These are phyloP conservation scores for Cabera pusaria DNA, from an alignment of 2,888 invertebrate species.

Conservation along the genomic window DNA sequence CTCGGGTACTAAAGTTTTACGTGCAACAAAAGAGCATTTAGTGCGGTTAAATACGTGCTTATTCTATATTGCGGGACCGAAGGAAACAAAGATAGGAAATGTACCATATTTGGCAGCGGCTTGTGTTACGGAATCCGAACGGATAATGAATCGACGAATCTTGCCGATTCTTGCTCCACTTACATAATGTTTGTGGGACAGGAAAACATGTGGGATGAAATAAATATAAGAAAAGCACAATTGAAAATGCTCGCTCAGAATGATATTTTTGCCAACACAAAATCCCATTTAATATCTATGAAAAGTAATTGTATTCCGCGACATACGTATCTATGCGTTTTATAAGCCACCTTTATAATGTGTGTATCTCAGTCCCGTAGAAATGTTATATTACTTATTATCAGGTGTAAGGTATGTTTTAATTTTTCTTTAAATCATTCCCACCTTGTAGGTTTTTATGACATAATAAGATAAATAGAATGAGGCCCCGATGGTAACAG, in stretches of 20 bases:
- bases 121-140: conserved; percentile 42
- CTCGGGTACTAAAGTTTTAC: conserved; percentile 18
- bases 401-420: no score
- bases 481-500: no score
- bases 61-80: conserved; percentile 17
- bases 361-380: no score
- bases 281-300: no score
- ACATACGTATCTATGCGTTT: no score
- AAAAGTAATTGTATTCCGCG: no score
- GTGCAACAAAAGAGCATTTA: conserved; percentile 23
- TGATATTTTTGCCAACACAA: no score
- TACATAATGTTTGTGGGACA: conserved; percentile 53
- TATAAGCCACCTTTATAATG: no score
- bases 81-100: conserved; percentile 28
- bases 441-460: no score
- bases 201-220: conserved; percentile 7
- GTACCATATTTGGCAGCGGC: conserved; percentile 29
- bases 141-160: conserved; percentile 66
- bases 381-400: no score
- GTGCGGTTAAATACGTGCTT: conserved; percentile 22
- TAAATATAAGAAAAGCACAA: conserved; percentile 14
- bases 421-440: no score
- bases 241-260: conserved; percentile 8
- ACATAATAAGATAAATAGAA: no score
- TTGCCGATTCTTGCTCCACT: conserved; percentile 59